These are phyloP conservation scores for Menidia beryllina DNA, from an alignment of 2,113 vertebrate genomes.

Conservation along the genomic window DNA sequence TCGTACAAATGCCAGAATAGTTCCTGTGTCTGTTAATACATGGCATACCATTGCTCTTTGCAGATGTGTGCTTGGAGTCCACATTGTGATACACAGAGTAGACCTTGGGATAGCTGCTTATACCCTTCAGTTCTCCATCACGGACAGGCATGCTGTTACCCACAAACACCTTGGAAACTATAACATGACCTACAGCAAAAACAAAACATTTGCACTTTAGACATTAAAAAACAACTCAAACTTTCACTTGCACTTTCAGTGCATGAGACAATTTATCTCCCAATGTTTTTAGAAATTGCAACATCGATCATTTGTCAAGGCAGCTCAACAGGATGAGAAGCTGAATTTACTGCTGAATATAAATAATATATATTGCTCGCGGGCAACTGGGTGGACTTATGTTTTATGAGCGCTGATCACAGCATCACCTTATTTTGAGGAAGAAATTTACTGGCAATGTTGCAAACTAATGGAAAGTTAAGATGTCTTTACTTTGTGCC, in stretches of 20 bases:
- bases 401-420: no score
- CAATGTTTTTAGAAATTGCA: not conserved
- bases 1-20: not conserved
- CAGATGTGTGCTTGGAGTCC: slow-evolving; percentile 63
- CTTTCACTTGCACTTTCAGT: not conserved
- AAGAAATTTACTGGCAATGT: no score
- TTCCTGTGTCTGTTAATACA: not conserved
- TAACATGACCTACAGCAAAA: slow-evolving; percentile 77
- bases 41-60: slow-evolving; percentile 35
- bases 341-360: not conserved
- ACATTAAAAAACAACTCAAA: not conserved
- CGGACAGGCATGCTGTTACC: slow-evolving; percentile 76
- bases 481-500: no score
- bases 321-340: not conserved
- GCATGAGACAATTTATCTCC: not conserved
- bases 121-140: slow-evolving; percentile 66
- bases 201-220: slow-evolving; percentile 24
- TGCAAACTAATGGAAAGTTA: no score
- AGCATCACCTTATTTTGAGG: no score
- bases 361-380: no score
- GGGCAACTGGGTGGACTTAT: no score
- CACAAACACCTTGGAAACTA: slow-evolving; percentile 86
- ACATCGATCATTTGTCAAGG: not conserved
- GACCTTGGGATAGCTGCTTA: slow-evolving; percentile 74
- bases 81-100: slow-evolving; percentile 83